Base-by-base conservation (phyloP, 1,140 invertebrate genomes). In the Pantala flavescens region DNA sequence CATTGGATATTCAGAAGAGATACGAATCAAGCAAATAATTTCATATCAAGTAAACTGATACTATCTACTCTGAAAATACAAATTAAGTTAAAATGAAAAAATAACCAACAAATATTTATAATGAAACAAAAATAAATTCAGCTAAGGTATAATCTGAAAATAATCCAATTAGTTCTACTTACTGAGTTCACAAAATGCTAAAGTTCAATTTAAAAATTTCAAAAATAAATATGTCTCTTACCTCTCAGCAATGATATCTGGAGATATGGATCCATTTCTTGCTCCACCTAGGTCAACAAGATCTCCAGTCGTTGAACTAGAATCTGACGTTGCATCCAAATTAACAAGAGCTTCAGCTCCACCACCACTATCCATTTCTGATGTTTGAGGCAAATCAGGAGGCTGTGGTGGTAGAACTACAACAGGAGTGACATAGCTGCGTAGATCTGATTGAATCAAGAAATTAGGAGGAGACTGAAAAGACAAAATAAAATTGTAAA, bases 381-480 rank as follows among this genome's bases (percentile, higher is more conserved):
- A 19, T 24, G 71, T 3, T 19, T 23, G 75, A 21, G 77, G 76
- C 43, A 73, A 84, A 71, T 84, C 84, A 14, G 85, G 89, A 74
- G 87, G 86, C 79, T 87, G 86, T n/a, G 85, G 86, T 7, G 93
- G 93, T 55, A 98, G 88, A 71, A 95, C 89, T 11, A 97, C 96
- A 71, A 97, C 94, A 12, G 96, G 97, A 24, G 96, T 95, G 24
- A 96, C 90, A 80, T 99, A 98, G 49, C 91, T 92, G 73, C 91
- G 89, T 79, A 99, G 89, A 81, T 98, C 96, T 43, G 95, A 90
- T 83, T 96, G 93, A 76, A 95, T 88, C 73, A 98, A 85, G 84
- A 99, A 98, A 82, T 99, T 98, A 7, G 97, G 97, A 77, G 96
- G 95, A 79, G 93, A 91, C 86, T 94, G 76, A 72, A 84, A 77